These are phyloP conservation scores for Rambutsinella grinnellia DNA, from an alignment of 2,888 invertebrate genomes.

Conservation along the genomic window DNA sequence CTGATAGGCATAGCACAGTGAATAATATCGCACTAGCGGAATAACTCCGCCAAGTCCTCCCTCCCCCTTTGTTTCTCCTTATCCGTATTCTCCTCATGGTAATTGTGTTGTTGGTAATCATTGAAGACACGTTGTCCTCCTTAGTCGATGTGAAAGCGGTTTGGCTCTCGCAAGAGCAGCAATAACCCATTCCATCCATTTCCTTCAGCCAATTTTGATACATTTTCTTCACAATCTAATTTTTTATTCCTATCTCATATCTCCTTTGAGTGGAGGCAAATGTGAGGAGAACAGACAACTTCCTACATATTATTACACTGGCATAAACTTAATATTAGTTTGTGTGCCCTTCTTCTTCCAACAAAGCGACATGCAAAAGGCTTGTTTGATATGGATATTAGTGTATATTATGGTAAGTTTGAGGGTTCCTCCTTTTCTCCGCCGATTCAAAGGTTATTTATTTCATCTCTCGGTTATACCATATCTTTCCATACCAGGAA, in stretches of 20 bases:
- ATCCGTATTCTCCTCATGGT: constrained; percentile 20
- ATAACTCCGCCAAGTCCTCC: constrained; percentile 13
- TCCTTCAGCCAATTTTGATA: constrained; percentile 49
- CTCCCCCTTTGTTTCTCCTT: constrained; percentile 31
- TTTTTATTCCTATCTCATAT: constrained; percentile 12
- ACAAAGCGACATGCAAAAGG: constrained; percentile 46
- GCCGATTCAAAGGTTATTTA: constrained; percentile 15
- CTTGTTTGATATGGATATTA: constrained; percentile 54
- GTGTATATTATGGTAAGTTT: constrained; percentile 33
- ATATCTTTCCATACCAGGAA: too few relatives aligned
- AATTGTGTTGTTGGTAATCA: constrained; percentile 7
- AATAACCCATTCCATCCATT: constrained; percentile 44
- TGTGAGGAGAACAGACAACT: not conserved
- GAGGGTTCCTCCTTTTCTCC: not conserved
- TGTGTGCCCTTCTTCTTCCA: constrained; percentile 1
- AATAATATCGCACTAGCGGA: constrained; percentile 30
- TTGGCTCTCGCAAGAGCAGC: constrained; percentile 12
- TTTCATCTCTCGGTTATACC: constrained; percentile 9
- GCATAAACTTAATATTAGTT: not conserved
- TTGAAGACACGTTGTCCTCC: not conserved
- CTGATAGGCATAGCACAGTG: constrained; percentile 56
- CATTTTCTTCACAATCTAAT: constrained; percentile 17
- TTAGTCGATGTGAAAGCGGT: not conserved
- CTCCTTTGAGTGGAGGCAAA: not conserved
- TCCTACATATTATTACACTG: not conserved